Evolutionary conservation across 2,113 vertebrate genomes (phyloP).

Genomic region (Microcebus ravelobensis): DNA sequence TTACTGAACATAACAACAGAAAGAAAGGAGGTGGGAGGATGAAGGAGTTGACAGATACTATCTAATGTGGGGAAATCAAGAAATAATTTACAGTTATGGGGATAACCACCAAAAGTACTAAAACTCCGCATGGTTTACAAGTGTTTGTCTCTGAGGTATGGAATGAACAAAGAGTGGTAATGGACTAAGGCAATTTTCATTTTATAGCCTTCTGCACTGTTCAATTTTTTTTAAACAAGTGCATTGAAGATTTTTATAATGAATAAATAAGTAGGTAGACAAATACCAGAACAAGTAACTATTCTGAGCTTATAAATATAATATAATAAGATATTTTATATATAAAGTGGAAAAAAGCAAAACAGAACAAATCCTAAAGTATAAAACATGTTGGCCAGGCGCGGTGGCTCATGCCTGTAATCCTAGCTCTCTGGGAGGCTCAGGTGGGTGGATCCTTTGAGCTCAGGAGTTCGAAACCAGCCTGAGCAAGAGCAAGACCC

Average conservation of each 20-base stretch:
- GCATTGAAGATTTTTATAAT: not conserved
- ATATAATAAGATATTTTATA: not conserved
- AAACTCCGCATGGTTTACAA: not conserved
- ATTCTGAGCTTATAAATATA: not conserved
- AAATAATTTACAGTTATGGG: not conserved
- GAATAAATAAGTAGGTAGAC: not conserved
- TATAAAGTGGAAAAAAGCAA: not conserved
- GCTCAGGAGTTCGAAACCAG: no score
- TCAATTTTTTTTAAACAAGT: not conserved
- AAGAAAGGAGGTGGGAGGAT: not conserved
- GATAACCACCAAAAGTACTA: not conserved
- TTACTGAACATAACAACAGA: not conserved
- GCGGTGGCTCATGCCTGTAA: no score
- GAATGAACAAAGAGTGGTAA: not conserved
- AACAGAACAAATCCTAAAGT: not conserved
- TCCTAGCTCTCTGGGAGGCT: no score
- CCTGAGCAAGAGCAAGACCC: no score
- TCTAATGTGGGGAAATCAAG: not conserved
- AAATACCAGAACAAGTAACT: not conserved
- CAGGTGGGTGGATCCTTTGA: no score
- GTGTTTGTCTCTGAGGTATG: not conserved
- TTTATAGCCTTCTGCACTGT: not conserved
- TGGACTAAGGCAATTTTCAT: not conserved
- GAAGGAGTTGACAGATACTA: not conserved
- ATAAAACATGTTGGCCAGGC: not conserved